Evolutionary conservation across 2,888 invertebrate genomes (phyloP), one percentile per base, ranked within the genome.

Genomic region (Phortica okadai): DNA sequence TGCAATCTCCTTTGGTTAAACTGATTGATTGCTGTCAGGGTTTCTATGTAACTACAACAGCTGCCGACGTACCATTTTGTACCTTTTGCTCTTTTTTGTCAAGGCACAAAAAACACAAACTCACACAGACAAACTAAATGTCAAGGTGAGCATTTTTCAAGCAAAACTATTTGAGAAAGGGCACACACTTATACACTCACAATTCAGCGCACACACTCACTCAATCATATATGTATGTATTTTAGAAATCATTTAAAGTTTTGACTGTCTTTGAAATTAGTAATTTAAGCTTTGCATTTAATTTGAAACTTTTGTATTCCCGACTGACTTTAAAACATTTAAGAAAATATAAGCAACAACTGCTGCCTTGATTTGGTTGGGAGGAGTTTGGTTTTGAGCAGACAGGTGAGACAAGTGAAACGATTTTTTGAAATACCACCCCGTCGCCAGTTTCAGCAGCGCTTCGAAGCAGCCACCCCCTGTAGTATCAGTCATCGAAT

Each of bases 21-120:
- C 88, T 85, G 85, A 85, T 85, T 88, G 85, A 85, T 85, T 88
- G 85, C 85, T 85, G 85, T 85, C 85, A 88, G 79, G 81, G 54
- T 73, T 58, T 54, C 50, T n/a, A 69, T 44, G 69, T n/a, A 16
- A 45, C 21, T 16, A 45, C 69, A 45, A 45, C 70, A 72, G 54
- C 70, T 72, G 70, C 70, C 54, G 21, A 21, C 33, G 25, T 54
- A 14, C 70, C 54, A 33, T 45, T 33, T 56, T 33, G 16, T 10
- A 41, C 56, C 25, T 62, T 62, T 62, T 10, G 10, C 25, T 62
- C 10, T 21, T 62, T 62, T 16, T 62, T 16, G 16, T 25, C n/a
- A 16, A 21, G 16, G 11, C 54, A 56, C 54, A 72, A 56, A 33
- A 42, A 72, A 44, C 70, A 14, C 7, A 67, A 16, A n/a, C 59